Evolutionary conservation across 1,140 invertebrate genomes (phyloP), one percentile per base, ranked within the genome.

Genomic region (Hyphantria cunea): DNA sequence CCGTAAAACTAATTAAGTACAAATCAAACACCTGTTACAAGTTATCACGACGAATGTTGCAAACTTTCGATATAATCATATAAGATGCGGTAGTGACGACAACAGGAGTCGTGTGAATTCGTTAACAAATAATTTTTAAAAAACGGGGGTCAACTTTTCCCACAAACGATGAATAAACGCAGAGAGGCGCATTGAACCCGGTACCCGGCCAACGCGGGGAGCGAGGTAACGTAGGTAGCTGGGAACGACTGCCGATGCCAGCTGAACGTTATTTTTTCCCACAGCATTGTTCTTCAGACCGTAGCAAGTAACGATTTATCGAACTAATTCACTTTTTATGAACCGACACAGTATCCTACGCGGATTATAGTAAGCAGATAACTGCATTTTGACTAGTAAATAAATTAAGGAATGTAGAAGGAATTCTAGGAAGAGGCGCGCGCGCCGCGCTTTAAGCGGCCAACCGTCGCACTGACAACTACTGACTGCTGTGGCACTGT

Each of bases 221-320:
- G 84, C 70, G 83, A 68, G 74, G 77, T 74, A 74, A 70, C 76
- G 84, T 86, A 89, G 87, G 86, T 90, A 87, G 86, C 86, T 90
- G 88, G 88, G 88, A 90, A 90, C 88, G 84, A 86, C 78, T 80
- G 84, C 78, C 84, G 86, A 84, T 86, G 86, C 86, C 88, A 90
- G 88, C 86, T 90, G 88, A 88, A 90, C 88, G 88, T 90, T 90
- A 90, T 90, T 90, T 90, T 90, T 90, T 90, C 86, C 88, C 88
- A 90, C 88, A 90, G 86, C 88, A 90, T 90, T 90, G 88, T 89
- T 89, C 88, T 86, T 90, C 84, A 81, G 81, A 90, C 82, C 86
- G 86, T 86, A 78, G 74, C 84, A 72, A 68, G 68, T 68, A 77
- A 83, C 75, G 73, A 80, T 78, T 44, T 71, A 74, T 64, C 62